These are phyloP conservation scores for Coregonus ussuriensis DNA, from an alignment of 2,797 vertebrate species.

Conservation along the genomic window DNA sequence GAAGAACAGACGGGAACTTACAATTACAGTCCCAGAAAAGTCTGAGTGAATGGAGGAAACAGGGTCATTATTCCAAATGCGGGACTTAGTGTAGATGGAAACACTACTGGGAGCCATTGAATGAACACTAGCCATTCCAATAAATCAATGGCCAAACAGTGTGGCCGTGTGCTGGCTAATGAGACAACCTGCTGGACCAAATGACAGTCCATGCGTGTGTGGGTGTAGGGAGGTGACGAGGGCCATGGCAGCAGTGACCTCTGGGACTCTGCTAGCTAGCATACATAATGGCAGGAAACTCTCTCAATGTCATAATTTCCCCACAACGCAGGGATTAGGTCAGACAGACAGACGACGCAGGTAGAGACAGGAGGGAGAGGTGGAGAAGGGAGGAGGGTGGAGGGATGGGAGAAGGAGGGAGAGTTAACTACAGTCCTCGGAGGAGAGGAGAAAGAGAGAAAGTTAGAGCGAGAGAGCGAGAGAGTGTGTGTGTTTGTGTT, in stretches of 20 bases:
- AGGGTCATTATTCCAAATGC: not conserved
- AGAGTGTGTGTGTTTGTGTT: not conserved
- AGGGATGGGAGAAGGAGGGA: too few species aligned
- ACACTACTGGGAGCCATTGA: not conserved
- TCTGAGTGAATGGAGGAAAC: not conserved
- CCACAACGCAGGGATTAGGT: constrained; percentile 59
- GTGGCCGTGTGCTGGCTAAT: constrained; percentile 21
- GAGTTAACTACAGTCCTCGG: not conserved
- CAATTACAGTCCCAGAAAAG: not conserved
- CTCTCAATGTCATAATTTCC: constrained; percentile 63
- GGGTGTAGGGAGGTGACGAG: constrained; percentile 13
- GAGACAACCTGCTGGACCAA: constrained; percentile 36
- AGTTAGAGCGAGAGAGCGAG: too few species aligned
- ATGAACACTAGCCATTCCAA: not conserved
- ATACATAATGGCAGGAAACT: constrained; percentile 70
- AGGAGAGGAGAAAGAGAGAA: constrained; percentile 8
- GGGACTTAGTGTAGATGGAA: constrained; percentile 12
- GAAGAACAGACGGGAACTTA: not conserved
- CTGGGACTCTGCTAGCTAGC: constrained; percentile 45
- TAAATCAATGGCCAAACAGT: constrained; percentile 17
- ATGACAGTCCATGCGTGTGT: not conserved
- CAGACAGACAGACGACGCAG: constrained; percentile 47
- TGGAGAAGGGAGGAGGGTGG: too few species aligned
- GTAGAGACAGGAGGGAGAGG: constrained; percentile 19
- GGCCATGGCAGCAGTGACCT: constrained; percentile 45